Percentiles rank a stretch among this genome's conserved stretches.
phyloP scores from a whole-genome alignment of 2,797 vertebrate genomes.

The Neostethus bicornis region DNA sequence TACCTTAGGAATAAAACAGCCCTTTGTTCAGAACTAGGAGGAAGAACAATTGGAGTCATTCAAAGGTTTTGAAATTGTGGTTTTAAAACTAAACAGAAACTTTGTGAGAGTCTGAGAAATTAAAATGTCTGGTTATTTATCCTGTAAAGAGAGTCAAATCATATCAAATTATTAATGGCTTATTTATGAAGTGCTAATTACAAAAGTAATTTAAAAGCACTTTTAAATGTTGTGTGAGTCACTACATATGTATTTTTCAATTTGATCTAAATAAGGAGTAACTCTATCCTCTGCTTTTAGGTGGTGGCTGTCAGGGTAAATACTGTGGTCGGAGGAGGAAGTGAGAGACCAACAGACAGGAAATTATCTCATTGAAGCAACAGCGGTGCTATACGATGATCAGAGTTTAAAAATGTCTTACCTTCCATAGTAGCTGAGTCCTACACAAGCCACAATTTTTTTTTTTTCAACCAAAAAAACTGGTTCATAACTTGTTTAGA shows the following conservation, averaged over 20 bases:
- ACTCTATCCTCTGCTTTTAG: slow-evolving; percentile 60
- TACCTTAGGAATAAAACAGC: no score
- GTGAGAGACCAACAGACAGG: slow-evolving; percentile 78
- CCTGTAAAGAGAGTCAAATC: not conserved
- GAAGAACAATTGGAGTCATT: not conserved
- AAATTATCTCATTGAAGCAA: slow-evolving; percentile 91
- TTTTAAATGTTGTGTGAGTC: no score
- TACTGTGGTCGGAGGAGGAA: slow-evolving; percentile 92
- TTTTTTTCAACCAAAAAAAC: slow-evolving; percentile 33
- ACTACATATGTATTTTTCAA: no score
- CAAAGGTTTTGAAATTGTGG: not conserved
- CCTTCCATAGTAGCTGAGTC: slow-evolving; percentile 48
- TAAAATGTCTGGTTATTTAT: not conserved
- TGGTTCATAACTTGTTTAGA: slow-evolving; percentile 36
- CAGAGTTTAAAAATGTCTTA: slow-evolving; percentile 84
- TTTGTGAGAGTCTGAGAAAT: not conserved
- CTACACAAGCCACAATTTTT: slow-evolving; percentile 41
- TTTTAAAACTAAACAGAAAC: slow-evolving; percentile 14
- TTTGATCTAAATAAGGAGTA: not conserved
- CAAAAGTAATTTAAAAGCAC: no score
- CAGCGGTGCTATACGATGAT: slow-evolving; percentile 94
- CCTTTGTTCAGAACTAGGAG: no score
- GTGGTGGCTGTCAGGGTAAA: slow-evolving; percentile 86
- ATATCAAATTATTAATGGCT: no score
- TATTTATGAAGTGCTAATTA: no score